Percentiles rank a stretch among this genome's conserved stretches.
Evolutionary conservation across 2,797 vertebrate genomes (phyloP).

Genomic region (Siniperca scherzeri): DNA sequence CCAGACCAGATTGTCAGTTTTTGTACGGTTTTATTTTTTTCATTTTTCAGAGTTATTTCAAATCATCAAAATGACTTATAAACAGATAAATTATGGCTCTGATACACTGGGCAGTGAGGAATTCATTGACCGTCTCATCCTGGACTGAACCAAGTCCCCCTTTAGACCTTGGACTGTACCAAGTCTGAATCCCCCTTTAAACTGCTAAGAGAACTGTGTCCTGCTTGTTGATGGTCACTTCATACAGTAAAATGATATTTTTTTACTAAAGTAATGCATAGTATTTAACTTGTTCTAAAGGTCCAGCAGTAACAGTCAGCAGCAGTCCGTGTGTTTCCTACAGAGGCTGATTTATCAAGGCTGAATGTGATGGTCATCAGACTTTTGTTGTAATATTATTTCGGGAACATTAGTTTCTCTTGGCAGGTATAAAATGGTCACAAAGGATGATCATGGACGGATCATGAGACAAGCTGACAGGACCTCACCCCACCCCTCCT

Average conservation of each 20-base stretch:
- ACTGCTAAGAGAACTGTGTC: conserved; percentile 5
- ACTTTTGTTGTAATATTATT: not conserved
- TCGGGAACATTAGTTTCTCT: not conserved
- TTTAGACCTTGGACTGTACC: conserved; percentile 9
- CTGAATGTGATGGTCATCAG: conserved; percentile 1
- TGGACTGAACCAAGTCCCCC: conserved; percentile 14
- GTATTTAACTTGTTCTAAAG: not conserved
- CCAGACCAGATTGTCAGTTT: conserved; percentile 45
- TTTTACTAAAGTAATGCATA: not conserved
- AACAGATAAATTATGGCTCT: conserved; percentile 81
- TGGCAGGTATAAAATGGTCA: not conserved
- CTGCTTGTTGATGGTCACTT: not conserved
- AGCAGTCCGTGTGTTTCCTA: not conserved
- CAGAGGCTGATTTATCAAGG: not conserved
- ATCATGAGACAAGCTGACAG: not conserved
- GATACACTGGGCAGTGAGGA: conserved; percentile 65
- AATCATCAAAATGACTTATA: conserved; percentile 75
- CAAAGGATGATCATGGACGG: not conserved
- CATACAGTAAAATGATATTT: not conserved
- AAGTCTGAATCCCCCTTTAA: conserved; percentile 39
- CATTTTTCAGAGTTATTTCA: conserved; percentile 65
- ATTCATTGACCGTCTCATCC: conserved; percentile 43
- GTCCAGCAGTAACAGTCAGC: not conserved
- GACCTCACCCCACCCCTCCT: not conserved
- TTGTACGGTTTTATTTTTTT: conserved; percentile 64